phyloP scores from a whole-genome alignment of 1,140 invertebrate genomes.

The Ruditapes philippinarum region DNA sequence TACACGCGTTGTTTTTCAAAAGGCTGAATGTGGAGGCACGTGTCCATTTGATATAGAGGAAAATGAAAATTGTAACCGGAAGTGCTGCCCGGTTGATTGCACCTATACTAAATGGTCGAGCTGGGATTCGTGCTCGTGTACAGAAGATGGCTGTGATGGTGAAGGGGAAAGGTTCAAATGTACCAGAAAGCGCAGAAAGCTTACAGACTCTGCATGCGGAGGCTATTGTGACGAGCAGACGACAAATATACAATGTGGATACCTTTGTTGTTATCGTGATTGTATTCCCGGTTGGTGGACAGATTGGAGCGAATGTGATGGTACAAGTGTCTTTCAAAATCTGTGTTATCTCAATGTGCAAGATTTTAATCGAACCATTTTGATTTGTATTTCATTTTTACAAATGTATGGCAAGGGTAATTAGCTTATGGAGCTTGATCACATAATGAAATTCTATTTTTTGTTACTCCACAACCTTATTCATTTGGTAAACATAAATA shows the following conservation, averaged over 20 bases:
- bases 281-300: slow-evolving; percentile 69
- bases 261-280: slow-evolving; percentile 72
- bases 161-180: slow-evolving; percentile 62
- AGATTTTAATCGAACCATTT: too few relatives aligned
- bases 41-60: slow-evolving; percentile 37
- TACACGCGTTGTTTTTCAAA: slow-evolving; percentile 32
- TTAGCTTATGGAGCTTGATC: too few relatives aligned
- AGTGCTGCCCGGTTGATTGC: slow-evolving; percentile 72
- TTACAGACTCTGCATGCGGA: slow-evolving; percentile 53
- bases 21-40: slow-evolving; percentile 58
- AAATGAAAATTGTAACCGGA: slow-evolving; percentile 66
- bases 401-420: too few relatives aligned
- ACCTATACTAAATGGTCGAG: slow-evolving; percentile 57
- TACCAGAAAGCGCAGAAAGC: slow-evolving; percentile 49
- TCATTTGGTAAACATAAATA: too few relatives aligned
- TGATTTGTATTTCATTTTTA: too few relatives aligned
- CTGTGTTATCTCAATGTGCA: too few relatives aligned
- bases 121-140: slow-evolving; percentile 63
- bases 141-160: slow-evolving; percentile 17
- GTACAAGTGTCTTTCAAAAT: too few relatives aligned
- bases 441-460: too few relatives aligned
- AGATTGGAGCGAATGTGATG: slow-evolving; percentile 65
- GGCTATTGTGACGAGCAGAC: slow-evolving; percentile 70
- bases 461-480: too few relatives aligned
- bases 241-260: slow-evolving; percentile 53